Evolutionary conservation across 2,888 invertebrate species (phyloP).

Genomic region (Hipparchia sbordonii): DNA sequence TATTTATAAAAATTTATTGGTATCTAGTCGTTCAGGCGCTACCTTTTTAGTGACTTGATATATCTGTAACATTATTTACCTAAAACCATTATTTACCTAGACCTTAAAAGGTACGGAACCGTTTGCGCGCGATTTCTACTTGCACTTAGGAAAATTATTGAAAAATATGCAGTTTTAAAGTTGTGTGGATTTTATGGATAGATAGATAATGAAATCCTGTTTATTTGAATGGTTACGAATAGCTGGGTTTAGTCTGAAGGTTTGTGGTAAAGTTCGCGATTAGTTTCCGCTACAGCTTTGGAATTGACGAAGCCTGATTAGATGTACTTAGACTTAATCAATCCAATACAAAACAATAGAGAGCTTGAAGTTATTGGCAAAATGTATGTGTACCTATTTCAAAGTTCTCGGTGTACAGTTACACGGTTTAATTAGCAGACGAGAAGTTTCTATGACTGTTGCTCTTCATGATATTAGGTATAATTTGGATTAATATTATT

Average conservation of each 20-base stretch:
- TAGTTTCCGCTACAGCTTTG: slow-evolving; percentile 20
- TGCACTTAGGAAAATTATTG: no score
- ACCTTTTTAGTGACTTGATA: no score
- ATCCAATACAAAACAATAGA: not conserved
- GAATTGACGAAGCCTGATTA: slow-evolving; percentile 22
- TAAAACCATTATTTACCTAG: no score
- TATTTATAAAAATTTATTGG: no score
- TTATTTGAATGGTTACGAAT: slow-evolving; percentile 12
- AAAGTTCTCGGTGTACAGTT: not conserved
- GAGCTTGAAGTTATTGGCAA: not conserved
- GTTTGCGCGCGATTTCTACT: no score
- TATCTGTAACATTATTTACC: no score
- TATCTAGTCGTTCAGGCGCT: no score
- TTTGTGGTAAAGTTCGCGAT: slow-evolving; percentile 30
- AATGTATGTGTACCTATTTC: no score
- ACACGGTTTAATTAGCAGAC: not conserved
- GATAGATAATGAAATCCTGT: not conserved
- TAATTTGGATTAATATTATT: not conserved
- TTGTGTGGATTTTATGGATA: not conserved
- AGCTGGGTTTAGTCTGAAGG: slow-evolving; percentile 4
- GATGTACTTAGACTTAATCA: slow-evolving; percentile 12
- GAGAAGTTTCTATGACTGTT: not conserved
- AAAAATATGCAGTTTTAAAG: not conserved
- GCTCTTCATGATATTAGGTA: no score
- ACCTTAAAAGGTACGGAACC: no score